A percentile compares a stretch with the other conserved stretches of the same genome.
These are phyloP conservation scores for Aporophyla lueneburgensis DNA, from an alignment of 2,888 invertebrate species.

Conservation along the genomic window DNA sequence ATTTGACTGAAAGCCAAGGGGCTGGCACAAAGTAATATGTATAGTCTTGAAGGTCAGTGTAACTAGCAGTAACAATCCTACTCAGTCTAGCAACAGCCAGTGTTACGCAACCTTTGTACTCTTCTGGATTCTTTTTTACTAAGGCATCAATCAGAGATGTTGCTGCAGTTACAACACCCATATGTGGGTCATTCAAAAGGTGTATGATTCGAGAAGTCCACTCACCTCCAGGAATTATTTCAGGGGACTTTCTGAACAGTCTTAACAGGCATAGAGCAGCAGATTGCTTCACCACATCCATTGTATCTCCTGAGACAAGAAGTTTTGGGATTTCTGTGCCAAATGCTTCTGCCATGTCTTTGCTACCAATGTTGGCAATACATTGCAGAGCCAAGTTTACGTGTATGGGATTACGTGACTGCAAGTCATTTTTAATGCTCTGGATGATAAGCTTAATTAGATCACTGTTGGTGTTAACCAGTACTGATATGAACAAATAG, in stretches of 20 bases:
- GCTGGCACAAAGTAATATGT: conserved; percentile 99
- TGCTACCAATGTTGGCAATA: conserved; percentile 99
- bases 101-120: conserved; percentile 99
- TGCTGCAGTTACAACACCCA: conserved; percentile 99
- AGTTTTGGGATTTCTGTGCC: conserved; percentile 99
- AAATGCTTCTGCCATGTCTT: conserved; percentile 99
- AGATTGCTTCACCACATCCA: conserved; percentile 99
- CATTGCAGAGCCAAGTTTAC: conserved; percentile 99
- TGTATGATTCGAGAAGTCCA: conserved; percentile 99
- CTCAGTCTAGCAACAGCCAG: conserved; percentile 99
- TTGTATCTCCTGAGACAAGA: conserved; percentile 99
- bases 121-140: conserved; percentile 99
- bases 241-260: conserved; percentile 98
- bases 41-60: conserved; percentile 99
- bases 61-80: conserved; percentile 99
- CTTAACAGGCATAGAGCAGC: conserved; percentile 99
- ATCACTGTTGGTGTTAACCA: conserved; percentile 99
- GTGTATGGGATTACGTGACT: conserved; percentile 99
- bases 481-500: conserved; percentile 99
- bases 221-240: conserved; percentile 99
- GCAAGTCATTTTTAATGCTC: conserved; percentile 99
- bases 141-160: conserved; percentile 99
- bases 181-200: conserved; percentile 99
- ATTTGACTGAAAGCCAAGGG: conserved; percentile 99
- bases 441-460: conserved; percentile 99